Base-by-base conservation (phyloP, 2,113 vertebrate genomes). In the Nannobrachium achirus region DNA sequence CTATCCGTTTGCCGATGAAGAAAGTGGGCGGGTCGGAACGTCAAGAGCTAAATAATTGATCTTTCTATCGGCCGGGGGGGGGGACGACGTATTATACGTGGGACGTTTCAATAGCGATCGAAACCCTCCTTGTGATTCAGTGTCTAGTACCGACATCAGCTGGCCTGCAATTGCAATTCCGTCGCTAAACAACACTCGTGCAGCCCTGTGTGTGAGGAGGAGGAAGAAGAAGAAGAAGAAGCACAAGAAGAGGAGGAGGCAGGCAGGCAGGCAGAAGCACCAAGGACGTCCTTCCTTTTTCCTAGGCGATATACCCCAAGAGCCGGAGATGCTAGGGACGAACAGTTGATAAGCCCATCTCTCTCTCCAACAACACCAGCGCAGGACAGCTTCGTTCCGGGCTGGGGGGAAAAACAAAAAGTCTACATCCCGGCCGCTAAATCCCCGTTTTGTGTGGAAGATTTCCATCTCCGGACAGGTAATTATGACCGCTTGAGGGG, bases 201-300 rank as follows among this genome's bases (percentile, higher is more conserved):
- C 73, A 69, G 76, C 51, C 69, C 51, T 48, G 75, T 70, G 77
- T 72, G 82, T 78, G 72, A 77, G 83, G 66, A 80, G 73, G 72
- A 81, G 76, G 82, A 81, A 68, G 67, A 78, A 71, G n/a, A n/a
- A n/a, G n/a, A n/a, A n/a, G n/a, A n/a, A n/a, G n/a, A n/a, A n/a
- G n/a, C n/a, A n/a, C n/a, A 77, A 81, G 64, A 80, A 71, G 70
- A 81, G 77, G 80, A 81, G 67, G 67, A 78, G 70, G 71, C n/a
- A 72, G 55, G 66, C 45, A 57, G 71, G 55, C 71, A 81, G 71
- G 64, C 82, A 84, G 84, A 84, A 84, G 76, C 69, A 73, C 76
- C 89, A 91, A 92, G 90, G 89, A 92, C 91, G 89, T 89, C 89
- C 89, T 89, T 86, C 25, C 25, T 33, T 33, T 33, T 65, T 80